Conservation (phyloP, 2,797 vertebrate genomes). For the Synanceia verrucosa region DNA sequence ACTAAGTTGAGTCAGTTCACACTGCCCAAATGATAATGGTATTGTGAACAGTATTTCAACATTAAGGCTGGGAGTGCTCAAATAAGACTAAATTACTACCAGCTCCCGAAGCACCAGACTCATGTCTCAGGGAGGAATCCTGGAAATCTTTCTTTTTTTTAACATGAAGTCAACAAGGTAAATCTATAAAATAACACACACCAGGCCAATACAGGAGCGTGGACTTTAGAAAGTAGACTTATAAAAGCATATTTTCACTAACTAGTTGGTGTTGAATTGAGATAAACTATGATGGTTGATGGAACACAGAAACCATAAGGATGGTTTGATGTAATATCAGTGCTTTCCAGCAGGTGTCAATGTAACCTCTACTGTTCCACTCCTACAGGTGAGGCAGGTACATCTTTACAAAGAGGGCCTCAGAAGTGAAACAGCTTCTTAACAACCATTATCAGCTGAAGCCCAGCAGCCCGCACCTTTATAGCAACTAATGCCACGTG, state of each 20-base stretch:
- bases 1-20: neutral
- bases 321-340: conserved; percentile 2
- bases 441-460: conserved; percentile 14
- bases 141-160: neutral
- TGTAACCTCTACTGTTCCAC: neutral
- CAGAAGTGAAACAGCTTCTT: neutral
- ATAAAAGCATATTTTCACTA: no score
- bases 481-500: conserved; percentile 16
- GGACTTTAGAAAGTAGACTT: no score
- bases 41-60: conserved; percentile 13
- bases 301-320: neutral
- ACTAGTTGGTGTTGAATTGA: no score
- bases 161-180: neutral
- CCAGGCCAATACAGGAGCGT: neutral
- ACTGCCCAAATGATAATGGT: conserved; percentile 3
- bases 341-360: conserved; percentile 62
- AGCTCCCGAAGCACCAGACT: neutral
- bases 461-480: conserved; percentile 19
- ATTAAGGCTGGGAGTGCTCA: neutral
- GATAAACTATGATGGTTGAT: no score
- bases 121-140: neutral
- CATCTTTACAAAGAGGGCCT: conserved; percentile 29
- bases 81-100: neutral
- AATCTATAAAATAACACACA: neutral
- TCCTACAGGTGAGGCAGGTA: conserved; percentile 47